A percentile compares a stretch with the other conserved stretches of the same genome.
Conservation (phyloP, 2,888 invertebrate genomes). For the Drepana falcataria region DNA sequence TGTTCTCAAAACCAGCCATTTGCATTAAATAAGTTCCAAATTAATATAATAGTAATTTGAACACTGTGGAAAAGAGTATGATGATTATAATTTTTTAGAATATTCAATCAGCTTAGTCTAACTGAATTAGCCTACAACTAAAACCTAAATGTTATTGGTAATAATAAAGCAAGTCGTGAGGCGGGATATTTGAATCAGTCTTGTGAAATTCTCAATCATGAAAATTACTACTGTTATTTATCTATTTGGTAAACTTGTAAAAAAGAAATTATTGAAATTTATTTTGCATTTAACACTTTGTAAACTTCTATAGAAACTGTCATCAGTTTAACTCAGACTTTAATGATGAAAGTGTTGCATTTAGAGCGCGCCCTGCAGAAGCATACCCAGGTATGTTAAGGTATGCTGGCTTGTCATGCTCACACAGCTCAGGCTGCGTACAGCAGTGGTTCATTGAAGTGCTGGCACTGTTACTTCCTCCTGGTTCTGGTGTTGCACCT, state of each 20-base stretch:
- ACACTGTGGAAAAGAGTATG: slow-evolving; percentile 40
- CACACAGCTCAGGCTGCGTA: slow-evolving; percentile 70
- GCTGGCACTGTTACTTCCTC: slow-evolving; percentile 42
- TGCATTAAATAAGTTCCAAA: slow-evolving; percentile 23
- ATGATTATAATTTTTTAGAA: slow-evolving; percentile 44
- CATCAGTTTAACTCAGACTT: slow-evolving; percentile 74
- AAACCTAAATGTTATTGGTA: slow-evolving; percentile 73
- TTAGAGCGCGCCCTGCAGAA: slow-evolving; percentile 64
- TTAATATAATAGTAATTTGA: slow-evolving; percentile 44
- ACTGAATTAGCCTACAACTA: slow-evolving; percentile 62
- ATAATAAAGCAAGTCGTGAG: slow-evolving; percentile 79
- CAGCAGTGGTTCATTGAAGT: slow-evolving; percentile 59
- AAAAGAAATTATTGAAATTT: slow-evolving; percentile 48
- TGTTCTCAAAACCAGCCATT: slow-evolving; percentile 37
- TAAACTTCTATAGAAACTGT: slow-evolving; percentile 18
- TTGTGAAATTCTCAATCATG: slow-evolving; percentile 76
- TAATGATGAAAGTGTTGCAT: slow-evolving; percentile 68
- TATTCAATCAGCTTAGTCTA: slow-evolving; percentile 37
- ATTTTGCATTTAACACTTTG: slow-evolving; percentile 16
- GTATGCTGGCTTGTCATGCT: slow-evolving; percentile 75
- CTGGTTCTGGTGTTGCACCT: slow-evolving; percentile 45
- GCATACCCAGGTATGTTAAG: slow-evolving; percentile 75
- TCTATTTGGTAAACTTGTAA: slow-evolving; percentile 74
- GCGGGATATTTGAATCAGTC: slow-evolving; percentile 80
- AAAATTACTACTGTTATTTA: slow-evolving; percentile 72